Percentiles rank a stretch among this genome's conserved stretches.
Evolutionary conservation across 1,140 invertebrate genomes (phyloP).

Genomic region (Bombus breviceps): DNA sequence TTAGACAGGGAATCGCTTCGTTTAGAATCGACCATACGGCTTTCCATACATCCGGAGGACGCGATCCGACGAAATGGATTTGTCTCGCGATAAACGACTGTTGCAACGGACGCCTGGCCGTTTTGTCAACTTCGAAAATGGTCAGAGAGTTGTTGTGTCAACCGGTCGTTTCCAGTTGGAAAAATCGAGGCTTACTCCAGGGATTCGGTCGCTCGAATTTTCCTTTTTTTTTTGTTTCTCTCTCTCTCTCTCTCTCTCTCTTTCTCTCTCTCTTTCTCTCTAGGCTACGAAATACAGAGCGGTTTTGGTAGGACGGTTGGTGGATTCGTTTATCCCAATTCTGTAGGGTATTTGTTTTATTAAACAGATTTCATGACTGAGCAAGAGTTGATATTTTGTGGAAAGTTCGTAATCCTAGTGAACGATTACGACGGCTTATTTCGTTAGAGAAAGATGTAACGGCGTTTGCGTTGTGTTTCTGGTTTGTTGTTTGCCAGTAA

Average conservation of each 20-base stretch:
- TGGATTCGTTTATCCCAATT: neutral
- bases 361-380: neutral
- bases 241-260: neutral
- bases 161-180: conserved; percentile 2
- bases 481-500: too few relatives aligned
- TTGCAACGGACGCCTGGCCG: neutral
- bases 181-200: neutral
- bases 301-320: neutral
- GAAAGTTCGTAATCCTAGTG: neutral
- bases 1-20: conserved; percentile 10
- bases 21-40: neutral
- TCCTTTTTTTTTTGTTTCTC: neutral
- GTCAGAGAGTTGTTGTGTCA: conserved; percentile 1
- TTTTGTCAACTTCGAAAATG: conserved; percentile 11
- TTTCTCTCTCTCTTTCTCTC: neutral
- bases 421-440: neutral
- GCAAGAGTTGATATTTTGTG: neutral
- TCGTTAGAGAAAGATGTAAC: neutral
- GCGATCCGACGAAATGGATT: neutral
- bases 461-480: neutral
- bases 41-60: neutral
- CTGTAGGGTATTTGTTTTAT: neutral
- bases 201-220: neutral
- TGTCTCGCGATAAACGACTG: neutral
- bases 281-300: neutral